Conservation (phyloP, 2,797 vertebrate species). For the Streptopelia turtur region DNA sequence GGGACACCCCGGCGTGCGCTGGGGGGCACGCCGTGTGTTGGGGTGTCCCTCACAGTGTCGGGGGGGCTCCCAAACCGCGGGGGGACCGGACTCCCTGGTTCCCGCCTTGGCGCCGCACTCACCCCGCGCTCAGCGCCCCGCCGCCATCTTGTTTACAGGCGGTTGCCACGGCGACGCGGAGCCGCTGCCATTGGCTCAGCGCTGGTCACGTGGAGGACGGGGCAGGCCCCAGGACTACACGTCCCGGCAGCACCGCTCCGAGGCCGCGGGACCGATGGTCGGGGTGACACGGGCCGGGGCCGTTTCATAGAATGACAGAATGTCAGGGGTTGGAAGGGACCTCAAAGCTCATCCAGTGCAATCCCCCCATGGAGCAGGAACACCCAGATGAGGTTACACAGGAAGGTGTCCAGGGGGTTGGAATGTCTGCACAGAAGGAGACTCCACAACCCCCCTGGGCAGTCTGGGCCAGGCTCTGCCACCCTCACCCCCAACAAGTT, state of each 20-base stretch:
- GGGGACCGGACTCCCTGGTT: neutral
- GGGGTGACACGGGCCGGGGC: no score
- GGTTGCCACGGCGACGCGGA: neutral
- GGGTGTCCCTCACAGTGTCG: neutral
- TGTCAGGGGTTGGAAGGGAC: no score
- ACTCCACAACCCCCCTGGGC: no score
- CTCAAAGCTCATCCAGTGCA: no score
- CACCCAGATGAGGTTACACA: no score
- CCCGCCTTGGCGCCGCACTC: neutral
- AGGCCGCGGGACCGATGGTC: accelerated
- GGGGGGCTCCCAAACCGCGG: no score
- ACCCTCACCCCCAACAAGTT: no score
- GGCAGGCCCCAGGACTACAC: accelerated
- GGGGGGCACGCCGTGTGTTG: neutral
- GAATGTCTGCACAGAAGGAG: no score
- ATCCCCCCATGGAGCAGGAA: no score
- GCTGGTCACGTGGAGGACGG: accelerated
- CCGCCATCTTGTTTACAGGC: neutral
- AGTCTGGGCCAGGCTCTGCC: no score
- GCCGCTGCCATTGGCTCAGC: neutral
- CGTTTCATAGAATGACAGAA: no score
- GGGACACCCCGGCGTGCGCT: neutral
- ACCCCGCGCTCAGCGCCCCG: neutral
- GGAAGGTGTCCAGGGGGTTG: no score
- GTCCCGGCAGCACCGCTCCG: neutral